These are phyloP conservation scores for Megamerina dolium DNA, from an alignment of 2,888 invertebrate species.

Conservation along the genomic window DNA sequence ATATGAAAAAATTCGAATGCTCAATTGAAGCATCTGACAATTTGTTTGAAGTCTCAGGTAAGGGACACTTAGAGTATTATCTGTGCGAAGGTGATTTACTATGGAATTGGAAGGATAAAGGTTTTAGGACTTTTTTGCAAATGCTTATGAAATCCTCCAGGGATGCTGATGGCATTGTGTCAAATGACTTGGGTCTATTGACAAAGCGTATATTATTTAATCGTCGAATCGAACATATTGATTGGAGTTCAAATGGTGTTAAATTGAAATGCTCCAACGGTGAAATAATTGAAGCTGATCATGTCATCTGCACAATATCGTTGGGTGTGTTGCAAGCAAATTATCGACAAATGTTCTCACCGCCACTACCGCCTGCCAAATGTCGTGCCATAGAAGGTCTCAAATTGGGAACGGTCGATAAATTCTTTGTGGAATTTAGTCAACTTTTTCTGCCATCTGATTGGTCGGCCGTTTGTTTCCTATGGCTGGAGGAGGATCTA, in stretches of 20 bases:
- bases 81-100: slow-evolving; percentile 64
- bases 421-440: slow-evolving; percentile 56
- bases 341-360: slow-evolving; percentile 46
- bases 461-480: slow-evolving; percentile 50
- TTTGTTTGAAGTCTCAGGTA: slow-evolving; percentile 63
- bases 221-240: slow-evolving; percentile 18
- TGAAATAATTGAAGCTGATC: slow-evolving; percentile 18
- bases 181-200: slow-evolving; percentile 32
- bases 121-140: slow-evolving; percentile 63
- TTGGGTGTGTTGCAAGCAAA: slow-evolving; percentile 56
- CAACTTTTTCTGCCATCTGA: slow-evolving; percentile 11
- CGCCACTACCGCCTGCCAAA: slow-evolving; percentile 50
- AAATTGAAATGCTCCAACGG: slow-evolving; percentile 38
- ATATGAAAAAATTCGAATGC: slow-evolving; percentile 53
- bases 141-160: slow-evolving; percentile 52
- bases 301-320: slow-evolving; percentile 51
- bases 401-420: slow-evolving; percentile 57
- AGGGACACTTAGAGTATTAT: slow-evolving; percentile 59
- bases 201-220: slow-evolving; percentile 27
- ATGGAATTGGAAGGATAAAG: slow-evolving; percentile 68
- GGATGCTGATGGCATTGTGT: slow-evolving; percentile 6
- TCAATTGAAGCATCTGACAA: slow-evolving; percentile 57
- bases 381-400: slow-evolving; percentile 52
- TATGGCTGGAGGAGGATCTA: slow-evolving; percentile 32
- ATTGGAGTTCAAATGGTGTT: slow-evolving; percentile 12